A percentile compares a stretch with the other conserved stretches of the same genome.
phyloP scores from a whole-genome alignment of 1,140 invertebrate genomes.

The Aphelenchoides fujianensis region DNA sequence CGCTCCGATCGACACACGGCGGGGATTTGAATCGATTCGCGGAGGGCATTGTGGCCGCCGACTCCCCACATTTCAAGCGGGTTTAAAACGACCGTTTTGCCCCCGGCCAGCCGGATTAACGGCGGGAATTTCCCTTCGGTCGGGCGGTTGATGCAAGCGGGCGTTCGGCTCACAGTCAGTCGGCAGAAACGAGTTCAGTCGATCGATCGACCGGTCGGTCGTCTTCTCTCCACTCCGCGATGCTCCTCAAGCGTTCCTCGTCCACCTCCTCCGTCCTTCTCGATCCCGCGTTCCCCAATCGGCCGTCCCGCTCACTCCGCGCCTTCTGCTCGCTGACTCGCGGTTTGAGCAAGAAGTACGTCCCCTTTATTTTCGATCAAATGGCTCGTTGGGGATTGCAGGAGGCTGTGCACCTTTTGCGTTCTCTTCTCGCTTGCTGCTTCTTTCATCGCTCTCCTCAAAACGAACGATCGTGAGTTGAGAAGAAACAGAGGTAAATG shows the following conservation, averaged over 20 bases:
- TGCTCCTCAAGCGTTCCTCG: no score
- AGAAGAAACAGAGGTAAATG: not conserved
- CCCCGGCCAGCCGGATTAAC: no score
- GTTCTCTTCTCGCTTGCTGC: not conserved
- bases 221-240: not conserved
- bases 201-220: not conserved
- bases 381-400: not conserved
- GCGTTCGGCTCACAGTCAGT: no score
- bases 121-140: no score
- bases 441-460: not conserved
- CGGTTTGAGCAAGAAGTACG: not conserved
- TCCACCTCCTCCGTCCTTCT: no score
- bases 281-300: no score
- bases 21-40: not conserved
- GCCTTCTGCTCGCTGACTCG: no score
- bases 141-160: no score
- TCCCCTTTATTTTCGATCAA: not conserved
- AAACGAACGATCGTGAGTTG: not conserved
- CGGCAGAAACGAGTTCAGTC: no score
- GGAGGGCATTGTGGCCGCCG: not conserved
- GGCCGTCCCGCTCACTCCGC: no score
- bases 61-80: not conserved
- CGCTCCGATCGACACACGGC: not conserved
- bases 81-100: not conserved
- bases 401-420: not conserved